Conservation (phyloP, 23 tunicate species). For the Diplosoma virens region DNA sequence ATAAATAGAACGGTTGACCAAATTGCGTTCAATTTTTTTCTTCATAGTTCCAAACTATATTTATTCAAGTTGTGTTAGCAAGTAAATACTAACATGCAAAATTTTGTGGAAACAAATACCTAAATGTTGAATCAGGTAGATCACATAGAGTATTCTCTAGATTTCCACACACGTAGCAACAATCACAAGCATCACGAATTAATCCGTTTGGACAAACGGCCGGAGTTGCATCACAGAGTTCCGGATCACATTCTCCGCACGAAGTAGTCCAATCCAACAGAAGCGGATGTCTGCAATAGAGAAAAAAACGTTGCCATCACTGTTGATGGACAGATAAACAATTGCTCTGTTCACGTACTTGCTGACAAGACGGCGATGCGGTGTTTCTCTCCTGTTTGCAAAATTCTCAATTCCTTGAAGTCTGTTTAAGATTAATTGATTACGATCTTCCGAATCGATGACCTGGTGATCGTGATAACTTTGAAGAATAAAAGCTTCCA, state of each 20-base stretch:
- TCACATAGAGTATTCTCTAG: conserved; percentile 54
- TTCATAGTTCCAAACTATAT: not conserved
- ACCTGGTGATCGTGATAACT: too few species aligned
- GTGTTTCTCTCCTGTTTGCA: too few species aligned
- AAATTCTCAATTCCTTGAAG: too few species aligned
- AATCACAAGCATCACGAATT: conserved; percentile 61
- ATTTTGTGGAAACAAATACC: too few species aligned
- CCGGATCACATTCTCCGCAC: conserved; percentile 55
- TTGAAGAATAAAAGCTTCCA: too few species aligned
- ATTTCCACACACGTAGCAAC: conserved; percentile 68
- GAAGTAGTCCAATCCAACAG: conserved; percentile 67
- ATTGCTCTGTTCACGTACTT: too few species aligned
- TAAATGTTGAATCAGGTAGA: conserved; percentile 6
- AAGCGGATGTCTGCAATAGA: conserved; percentile 42
- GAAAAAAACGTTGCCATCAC: too few species aligned
- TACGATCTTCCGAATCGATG: too few species aligned
- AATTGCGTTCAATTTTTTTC: not conserved
- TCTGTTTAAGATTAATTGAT: too few species aligned
- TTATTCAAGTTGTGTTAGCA: not conserved
- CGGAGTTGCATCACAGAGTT: conserved; percentile 31
- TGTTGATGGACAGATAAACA: too few species aligned
- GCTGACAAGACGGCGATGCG: too few species aligned
- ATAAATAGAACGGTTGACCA: not conserved
- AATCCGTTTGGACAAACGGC: conserved; percentile 37
- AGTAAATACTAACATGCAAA: too few species aligned